Evolutionary conservation across 2,888 invertebrate genomes (phyloP), one percentile per base, ranked within the genome.

Genomic region (Orthonevra nobilis): DNA sequence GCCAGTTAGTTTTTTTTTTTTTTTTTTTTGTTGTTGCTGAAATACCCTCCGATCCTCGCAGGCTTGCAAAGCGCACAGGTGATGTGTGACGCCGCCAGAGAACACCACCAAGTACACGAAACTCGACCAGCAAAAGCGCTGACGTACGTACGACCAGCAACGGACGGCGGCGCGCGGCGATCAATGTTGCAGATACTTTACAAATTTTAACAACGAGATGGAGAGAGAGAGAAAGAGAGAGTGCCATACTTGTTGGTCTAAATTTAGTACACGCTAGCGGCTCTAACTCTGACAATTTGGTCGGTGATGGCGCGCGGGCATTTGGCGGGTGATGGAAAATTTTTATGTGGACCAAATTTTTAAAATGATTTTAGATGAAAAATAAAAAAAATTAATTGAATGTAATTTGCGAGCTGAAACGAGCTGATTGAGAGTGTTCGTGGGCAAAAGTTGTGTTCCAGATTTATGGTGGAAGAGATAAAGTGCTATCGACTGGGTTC

Each of bases 71-170:
- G 32, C 23, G 23, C 28, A 54, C 56, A 75, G 69, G 69, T 63
- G 69, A 70, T 69, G 69, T 75, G 68, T 75, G 75, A 75, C 75
- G 75, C n/a, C n/a, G n/a, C 56, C 61, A 70, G 50, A 70, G 50
- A 50, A 23, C 42, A 52, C 42, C 50, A 74, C 61, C 63, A 42
- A 70, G 50, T 42, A 23, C 42, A 52, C 42, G 56, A 74, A 74
- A 74, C 60, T 74, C 68, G 68, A 68, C 68, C 52, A 64, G 40
- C 20, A 5, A 28, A 26, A 12, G 14, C 34, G 20, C 56, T 75
- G 69, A 54, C 61, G 54, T 74, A 48, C n/a, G 3, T 40, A 20
- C 10, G 1, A 10, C 34, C 7, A 30, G 60, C 26, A 2, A 23
- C 30, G 15, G n/a, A 5, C 23, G 3, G 23, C 23, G 3, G 23